phyloP scores from a whole-genome alignment of 2,797 vertebrate genomes.

The Fringilla coelebs region DNA sequence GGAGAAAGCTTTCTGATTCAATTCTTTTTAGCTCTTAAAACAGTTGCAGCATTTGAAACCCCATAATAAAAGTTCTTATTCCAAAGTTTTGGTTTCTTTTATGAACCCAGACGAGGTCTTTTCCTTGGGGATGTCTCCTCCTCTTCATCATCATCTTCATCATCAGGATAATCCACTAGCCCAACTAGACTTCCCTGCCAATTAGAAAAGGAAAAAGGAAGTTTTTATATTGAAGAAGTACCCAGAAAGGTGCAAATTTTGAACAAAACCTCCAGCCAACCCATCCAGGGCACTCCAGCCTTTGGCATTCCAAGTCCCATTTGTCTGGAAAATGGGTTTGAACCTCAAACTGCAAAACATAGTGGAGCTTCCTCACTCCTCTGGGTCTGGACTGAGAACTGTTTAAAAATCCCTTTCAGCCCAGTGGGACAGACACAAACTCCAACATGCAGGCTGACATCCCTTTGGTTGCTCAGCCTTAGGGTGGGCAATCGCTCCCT shows the following conservation, averaged over 20 bases:
- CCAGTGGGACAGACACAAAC: background rate
- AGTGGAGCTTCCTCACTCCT: background rate
- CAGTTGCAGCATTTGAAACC: constrained; percentile 80
- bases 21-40: constrained; percentile 75
- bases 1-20: constrained; percentile 79
- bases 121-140: constrained; percentile 92
- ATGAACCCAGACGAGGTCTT: constrained; percentile 94
- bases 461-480: background rate
- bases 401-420: background rate
- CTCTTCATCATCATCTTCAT: constrained; percentile 96
- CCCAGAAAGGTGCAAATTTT: background rate
- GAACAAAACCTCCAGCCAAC: background rate
- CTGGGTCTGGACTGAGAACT: background rate
- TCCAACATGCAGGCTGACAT: fast-evolving
- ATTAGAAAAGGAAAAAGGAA: background rate
- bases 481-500: background rate
- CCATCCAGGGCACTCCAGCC: background rate
- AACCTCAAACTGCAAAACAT: background rate
- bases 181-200: constrained; percentile 89
- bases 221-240: background rate
- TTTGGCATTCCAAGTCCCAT: background rate
- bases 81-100: constrained; percentile 72
- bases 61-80: constrained; percentile 56
- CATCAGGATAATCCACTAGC: constrained; percentile 97
- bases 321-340: background rate